Conservation (phyloP, 2,113 vertebrate genomes). For the Cnemophilus loriae region DNA sequence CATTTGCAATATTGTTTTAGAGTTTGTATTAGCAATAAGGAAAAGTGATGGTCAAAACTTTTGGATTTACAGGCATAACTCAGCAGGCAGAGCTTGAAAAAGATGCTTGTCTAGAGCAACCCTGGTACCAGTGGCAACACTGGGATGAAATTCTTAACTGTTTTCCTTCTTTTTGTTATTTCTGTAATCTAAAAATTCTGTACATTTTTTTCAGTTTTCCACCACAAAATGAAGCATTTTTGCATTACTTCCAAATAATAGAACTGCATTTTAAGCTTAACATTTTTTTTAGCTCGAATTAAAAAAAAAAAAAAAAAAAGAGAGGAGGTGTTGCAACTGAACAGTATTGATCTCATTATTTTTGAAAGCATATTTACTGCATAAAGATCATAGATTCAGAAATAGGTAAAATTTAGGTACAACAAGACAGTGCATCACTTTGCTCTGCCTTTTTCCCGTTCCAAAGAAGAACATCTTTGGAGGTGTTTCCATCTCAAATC, state of each 20-base stretch:
- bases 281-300: background rate
- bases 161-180: background rate
- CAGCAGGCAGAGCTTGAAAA: background rate
- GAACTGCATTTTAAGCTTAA: background rate
- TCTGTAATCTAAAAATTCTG: background rate
- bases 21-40: background rate
- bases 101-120: background rate
- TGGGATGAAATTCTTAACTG: background rate
- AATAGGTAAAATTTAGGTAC: background rate
- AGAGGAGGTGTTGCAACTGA: background rate
- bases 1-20: slow-evolving; percentile 1
- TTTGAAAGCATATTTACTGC: background rate
- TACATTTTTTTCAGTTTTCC: background rate
- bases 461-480: background rate
- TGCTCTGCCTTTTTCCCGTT: background rate
- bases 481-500: background rate
- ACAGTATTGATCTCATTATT: background rate
- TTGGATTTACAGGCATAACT: background rate
- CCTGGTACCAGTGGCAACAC: background rate
- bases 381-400: background rate
- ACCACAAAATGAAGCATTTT: background rate
- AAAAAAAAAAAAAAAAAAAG: background rate
- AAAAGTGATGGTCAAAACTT: background rate
- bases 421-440: background rate
- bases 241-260: background rate